These are phyloP conservation scores for Peucedramus taeniatus DNA, from an alignment of 2,113 vertebrate species.

Conservation along the genomic window DNA sequence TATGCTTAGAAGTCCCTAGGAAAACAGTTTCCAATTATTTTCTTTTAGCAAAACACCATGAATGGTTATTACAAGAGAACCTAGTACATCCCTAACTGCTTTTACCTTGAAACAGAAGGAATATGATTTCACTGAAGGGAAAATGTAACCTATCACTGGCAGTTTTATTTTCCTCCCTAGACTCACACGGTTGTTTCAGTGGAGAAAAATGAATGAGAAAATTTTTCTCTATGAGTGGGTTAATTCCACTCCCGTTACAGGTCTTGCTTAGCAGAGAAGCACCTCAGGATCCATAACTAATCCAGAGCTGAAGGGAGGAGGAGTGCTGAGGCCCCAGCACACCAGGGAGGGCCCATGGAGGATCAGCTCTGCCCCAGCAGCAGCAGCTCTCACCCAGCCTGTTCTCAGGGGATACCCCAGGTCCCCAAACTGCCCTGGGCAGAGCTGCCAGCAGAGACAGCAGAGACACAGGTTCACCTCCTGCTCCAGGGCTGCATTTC, in stretches of 20 bases:
- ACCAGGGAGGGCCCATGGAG: rapidly evolving
- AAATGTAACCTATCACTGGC: neutral
- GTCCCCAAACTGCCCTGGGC: neutral
- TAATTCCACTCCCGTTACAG: neutral
- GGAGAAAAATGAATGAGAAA: neutral
- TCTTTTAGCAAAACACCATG: neutral
- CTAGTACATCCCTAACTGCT: neutral
- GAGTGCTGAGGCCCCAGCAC: neutral
- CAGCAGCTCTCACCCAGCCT: neutral
- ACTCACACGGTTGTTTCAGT: neutral
- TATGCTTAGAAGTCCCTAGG: neutral
- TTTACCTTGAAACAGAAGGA: neutral
- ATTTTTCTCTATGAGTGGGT: neutral
- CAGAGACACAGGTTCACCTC: neutral
- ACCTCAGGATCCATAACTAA: rapidly evolving
- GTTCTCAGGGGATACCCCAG: neutral
- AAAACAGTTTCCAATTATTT: neutral
- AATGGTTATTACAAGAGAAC: neutral
- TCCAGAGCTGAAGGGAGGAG: neutral
- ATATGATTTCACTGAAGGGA: neutral
- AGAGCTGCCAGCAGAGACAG: neutral
- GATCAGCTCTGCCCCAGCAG: neutral
- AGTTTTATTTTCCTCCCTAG: neutral
- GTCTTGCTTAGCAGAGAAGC: neutral
- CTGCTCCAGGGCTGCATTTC: neutral